Evolutionary conservation across 2,797 vertebrate genomes (phyloP).

Genomic region (Enteromius anoplus): DNA sequence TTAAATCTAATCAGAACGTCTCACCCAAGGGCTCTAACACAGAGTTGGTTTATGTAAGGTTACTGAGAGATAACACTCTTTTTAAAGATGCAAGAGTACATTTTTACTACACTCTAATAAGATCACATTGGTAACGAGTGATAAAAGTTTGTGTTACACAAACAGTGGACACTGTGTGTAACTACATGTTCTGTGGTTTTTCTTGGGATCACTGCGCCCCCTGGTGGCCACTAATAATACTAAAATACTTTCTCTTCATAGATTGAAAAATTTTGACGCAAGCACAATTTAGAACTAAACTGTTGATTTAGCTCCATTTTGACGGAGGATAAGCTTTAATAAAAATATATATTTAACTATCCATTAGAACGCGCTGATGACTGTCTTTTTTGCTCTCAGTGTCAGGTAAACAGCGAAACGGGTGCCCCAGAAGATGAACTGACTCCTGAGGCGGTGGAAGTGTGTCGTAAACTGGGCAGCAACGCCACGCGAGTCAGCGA

Average conservation of each 20-base stretch:
- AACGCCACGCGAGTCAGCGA: conserved; percentile 79
- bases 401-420: conserved; percentile 70
- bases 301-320: neutral
- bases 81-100: neutral
- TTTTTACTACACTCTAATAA: neutral
- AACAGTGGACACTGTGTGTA: neutral
- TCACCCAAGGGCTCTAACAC: neutral
- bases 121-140: neutral
- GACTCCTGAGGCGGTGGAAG: conserved; percentile 73
- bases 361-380: neutral
- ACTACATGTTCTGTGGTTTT: neutral
- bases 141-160: neutral
- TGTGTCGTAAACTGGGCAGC: conserved; percentile 85
- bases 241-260: neutral
- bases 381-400: conserved; percentile 69
- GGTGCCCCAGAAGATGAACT: conserved; percentile 84
- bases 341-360: neutral
- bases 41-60: neutral
- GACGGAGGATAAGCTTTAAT: neutral
- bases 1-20: conserved; percentile 9
- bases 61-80: neutral
- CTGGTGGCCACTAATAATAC: neutral
- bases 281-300: no score
- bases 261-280: no score
- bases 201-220: neutral